These are phyloP conservation scores for Ispidina picta DNA, from an alignment of 2,797 vertebrate species.

Conservation along the genomic window DNA sequence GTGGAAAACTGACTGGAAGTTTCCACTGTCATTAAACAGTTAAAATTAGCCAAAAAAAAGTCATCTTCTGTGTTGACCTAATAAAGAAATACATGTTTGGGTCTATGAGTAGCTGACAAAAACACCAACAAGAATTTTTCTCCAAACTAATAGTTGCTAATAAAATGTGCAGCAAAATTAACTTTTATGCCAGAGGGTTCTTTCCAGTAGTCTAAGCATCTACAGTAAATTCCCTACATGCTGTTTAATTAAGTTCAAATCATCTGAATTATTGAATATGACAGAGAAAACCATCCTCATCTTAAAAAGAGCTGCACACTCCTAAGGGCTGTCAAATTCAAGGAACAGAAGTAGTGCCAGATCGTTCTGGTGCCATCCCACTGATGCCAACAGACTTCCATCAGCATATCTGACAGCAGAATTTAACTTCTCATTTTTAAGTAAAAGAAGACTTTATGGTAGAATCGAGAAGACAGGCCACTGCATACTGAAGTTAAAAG, in stretches of 20 bases:
- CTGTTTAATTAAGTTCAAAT: constrained; percentile 43
- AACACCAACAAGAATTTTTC: not conserved
- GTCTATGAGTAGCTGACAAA: not conserved
- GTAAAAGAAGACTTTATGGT: not conserved
- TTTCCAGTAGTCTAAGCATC: constrained; percentile 16
- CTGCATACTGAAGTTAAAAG: not conserved
- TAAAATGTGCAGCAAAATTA: constrained; percentile 6
- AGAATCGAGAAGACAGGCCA: not conserved
- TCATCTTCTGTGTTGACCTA: not conserved
- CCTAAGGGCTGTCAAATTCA: not conserved
- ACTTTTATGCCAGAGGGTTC: constrained; percentile 18
- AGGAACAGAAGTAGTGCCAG: constrained; percentile 23
- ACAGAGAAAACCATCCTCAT: constrained; percentile 33
- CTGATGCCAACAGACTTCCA: constrained; percentile 8
- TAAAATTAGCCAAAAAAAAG: not conserved
- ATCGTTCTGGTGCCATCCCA: constrained; percentile 22
- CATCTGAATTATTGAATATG: constrained; percentile 41
- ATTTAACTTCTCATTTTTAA: not conserved
- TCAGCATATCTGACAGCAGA: constrained; percentile 1
- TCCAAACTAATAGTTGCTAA: not conserved
- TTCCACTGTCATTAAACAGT: not conserved
- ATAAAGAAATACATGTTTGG: not conserved
- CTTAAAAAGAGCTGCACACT: not conserved
- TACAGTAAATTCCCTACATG: not conserved
- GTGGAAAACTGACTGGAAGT: not conserved